Evolutionary conservation across 2,888 invertebrate species (phyloP), one percentile per base, ranked within the genome.

Genomic region (Bembecia ichneumoniformis): DNA sequence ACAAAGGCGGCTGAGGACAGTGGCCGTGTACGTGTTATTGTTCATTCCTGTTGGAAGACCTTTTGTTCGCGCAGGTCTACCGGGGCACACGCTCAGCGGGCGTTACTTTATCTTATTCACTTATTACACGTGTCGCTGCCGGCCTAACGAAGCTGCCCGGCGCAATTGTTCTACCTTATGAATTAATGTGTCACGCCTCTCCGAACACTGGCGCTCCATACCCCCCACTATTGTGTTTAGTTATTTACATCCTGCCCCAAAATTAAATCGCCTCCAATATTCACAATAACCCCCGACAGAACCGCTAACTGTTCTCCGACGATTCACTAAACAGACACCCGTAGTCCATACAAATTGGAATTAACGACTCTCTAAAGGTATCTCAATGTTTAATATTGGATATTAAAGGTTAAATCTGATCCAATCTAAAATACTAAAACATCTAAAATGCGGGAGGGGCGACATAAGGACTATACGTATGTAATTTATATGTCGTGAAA

Each of bases 81-180:
- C 60, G 64, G 74, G 71, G 70, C 72, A 71, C 65, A 65, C 53
- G 53, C 53, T 47, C 53, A 60, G 58, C 63, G 66, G 63, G 64
- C 62, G 68, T 74, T 72, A 80, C 74, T 81, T 77, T 80, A 82
- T 82, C 78, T 77, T 74, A 79, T 81, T 79, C 80, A 77, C 81
- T 77, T 74, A 79, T 81, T 79, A 80, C 77, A 82, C 71, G 71
- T 78, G 75, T 77, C 75, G 73, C 68, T 66, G 68, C 63, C 71
- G 72, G 68, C 70, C 69, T 75, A 72, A 76, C 74, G 70, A 74
- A 77, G 70, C 74, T 72, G 72, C 66, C 68, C 63, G 64, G 68
- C 73, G 62, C 75, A 73, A 78, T 77, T 75, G 74, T 78, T 67
- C 66, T 66, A 66, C 68, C 67, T 68, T 58, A 65, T 66, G 71